These are phyloP conservation scores for Leptopilina clavipes DNA, from an alignment of 1,140 invertebrate genomes.

Conservation along the genomic window DNA sequence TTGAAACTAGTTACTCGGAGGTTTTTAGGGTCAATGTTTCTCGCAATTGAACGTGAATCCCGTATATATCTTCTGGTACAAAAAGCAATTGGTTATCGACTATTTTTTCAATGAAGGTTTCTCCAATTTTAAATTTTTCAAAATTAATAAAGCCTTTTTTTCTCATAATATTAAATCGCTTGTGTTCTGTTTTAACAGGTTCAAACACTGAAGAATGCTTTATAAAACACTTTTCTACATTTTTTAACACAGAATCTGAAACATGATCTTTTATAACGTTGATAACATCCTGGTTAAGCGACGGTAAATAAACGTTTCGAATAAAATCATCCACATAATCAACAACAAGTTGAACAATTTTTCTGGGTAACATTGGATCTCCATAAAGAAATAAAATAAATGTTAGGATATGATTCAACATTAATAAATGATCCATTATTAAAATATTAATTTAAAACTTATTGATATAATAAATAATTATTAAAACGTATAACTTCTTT, in stretches of 20 bases:
- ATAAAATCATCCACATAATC: constrained; percentile 40
- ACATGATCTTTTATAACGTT: constrained; percentile 30
- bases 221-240: constrained; percentile 38
- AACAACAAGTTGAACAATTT: constrained; percentile 42
- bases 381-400: constrained; percentile 43
- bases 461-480: not conserved
- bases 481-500: not conserved
- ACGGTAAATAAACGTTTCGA: constrained; percentile 35
- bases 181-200: constrained; percentile 35
- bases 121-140: constrained; percentile 41
- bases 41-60: constrained; percentile 39
- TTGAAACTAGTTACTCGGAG: too few species aligned
- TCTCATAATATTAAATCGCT: constrained; percentile 42
- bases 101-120: constrained; percentile 38
- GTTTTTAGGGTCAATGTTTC: too few species aligned
- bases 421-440: constrained; percentile 29
- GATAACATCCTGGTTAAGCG: constrained; percentile 41
- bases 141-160: constrained; percentile 40
- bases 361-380: constrained; percentile 41
- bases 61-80: constrained; percentile 39
- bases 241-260: constrained; percentile 25
- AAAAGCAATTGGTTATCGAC: constrained; percentile 39
- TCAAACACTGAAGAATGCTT: constrained; percentile 39
- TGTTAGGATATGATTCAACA: constrained; percentile 41
- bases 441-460: constrained; percentile 38